Evolutionary conservation across 2,113 vertebrate species (phyloP).

Genomic region (Crotalus helleri): DNA sequence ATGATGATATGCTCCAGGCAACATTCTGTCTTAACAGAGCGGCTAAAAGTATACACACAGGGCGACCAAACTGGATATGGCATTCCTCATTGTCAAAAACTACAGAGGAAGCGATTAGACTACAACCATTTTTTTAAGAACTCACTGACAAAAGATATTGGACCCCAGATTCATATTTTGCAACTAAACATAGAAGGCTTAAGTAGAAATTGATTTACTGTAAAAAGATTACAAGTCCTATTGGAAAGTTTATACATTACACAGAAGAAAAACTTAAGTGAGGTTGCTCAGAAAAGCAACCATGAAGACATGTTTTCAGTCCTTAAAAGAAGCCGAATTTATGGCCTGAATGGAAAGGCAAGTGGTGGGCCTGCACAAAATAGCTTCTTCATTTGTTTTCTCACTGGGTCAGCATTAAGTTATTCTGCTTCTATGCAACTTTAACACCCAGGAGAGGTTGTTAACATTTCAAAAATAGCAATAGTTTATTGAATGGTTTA

Average conservation of each 20-base stretch:
- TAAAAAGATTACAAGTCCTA: not conserved
- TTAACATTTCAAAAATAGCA: not conserved
- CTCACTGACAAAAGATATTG: too few species aligned
- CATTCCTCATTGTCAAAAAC: not conserved
- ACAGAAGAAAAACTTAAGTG: not conserved
- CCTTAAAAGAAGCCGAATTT: not conserved
- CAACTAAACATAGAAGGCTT: not conserved
- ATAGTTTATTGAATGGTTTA: not conserved
- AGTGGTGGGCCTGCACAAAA: not conserved
- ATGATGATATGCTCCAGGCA: not conserved
- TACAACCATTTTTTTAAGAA: not conserved
- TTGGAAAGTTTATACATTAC: not conserved
- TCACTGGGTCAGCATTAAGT: not conserved
- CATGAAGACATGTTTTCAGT: not conserved
- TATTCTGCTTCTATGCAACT: not conserved
- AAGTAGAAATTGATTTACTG: not conserved
- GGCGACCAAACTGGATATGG: not conserved
- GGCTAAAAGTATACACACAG: not conserved
- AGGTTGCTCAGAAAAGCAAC: not conserved
- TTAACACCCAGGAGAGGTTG: not conserved
- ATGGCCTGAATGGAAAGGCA: not conserved
- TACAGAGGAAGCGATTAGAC: not conserved
- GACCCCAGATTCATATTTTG: too few species aligned
- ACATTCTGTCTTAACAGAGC: not conserved
- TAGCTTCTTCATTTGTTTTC: not conserved